Base-by-base conservation (phyloP, 35 echinoderm and acorn worm genomes). In the Ophioderma brevispina region DNA sequence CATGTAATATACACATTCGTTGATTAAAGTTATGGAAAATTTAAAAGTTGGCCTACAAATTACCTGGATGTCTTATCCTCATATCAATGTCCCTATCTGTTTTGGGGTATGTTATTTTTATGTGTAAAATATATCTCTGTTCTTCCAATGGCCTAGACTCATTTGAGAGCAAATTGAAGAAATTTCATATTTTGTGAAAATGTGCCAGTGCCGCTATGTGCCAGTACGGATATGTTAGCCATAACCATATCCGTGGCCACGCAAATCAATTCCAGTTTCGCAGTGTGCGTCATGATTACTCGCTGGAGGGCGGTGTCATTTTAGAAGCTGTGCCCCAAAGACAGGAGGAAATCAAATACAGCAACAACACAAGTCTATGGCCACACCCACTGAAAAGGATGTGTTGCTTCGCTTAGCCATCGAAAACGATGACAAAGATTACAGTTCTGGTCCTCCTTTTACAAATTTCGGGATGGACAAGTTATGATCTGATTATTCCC, bases 381-480 rank as follows among this genome's bases (percentile, higher is more conserved):
- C 80, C 30, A 38, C 80, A 31, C 80, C 80, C 80, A 82, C 35
- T 4, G 35, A 82, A 39, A 33, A 38, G 40, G 80, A 82, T 13
- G 80, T 28, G 28, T 82, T 82, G 40, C 80, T 82, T 82, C 39
- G 80, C 80, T 40, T 82, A 38, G 80, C 80, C 33, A 39, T 82
- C 36, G 80, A 82, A 82, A 82, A 49, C 40, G 80, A 82, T 19
- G 80, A 82, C 39, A 25, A 81, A 82, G 80, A 40, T 31, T 35
- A n/a, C 28, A 82, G n/a, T 82, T 82, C 40, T 35, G 28, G 37
- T 82, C 37, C 80, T 82, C 80, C 80, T 81, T 81, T 39, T 40
- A 37, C 80, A 33, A 38, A 82, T 39, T 38, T 82, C 40, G 15
- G 80, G 80, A 35, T 31, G 35, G 40, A 82, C 80, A 82, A 46